Evolutionary conservation across 2,888 invertebrate species (phyloP).

Genomic region (Hesperia comma): DNA sequence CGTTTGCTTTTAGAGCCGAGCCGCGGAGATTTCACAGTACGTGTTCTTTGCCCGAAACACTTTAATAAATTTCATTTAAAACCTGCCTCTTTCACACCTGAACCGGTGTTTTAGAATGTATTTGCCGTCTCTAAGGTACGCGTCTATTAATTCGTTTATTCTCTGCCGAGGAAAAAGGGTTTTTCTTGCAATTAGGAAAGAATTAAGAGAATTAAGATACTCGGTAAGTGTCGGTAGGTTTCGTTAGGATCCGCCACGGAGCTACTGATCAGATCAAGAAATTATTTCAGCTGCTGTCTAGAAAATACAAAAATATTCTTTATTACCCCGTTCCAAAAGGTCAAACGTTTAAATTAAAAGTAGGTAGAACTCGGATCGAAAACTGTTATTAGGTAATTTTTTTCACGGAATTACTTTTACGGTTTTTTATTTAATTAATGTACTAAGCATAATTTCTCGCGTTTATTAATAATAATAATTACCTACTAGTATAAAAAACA

Average conservation of each 20-base stretch:
- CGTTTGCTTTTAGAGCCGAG: constrained; percentile 41
- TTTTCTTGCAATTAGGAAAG: constrained; percentile 77
- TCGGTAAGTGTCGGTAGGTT: too few relatives aligned
- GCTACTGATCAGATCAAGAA: background rate
- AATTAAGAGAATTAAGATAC: constrained; percentile 64
- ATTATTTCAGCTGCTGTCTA: too few relatives aligned
- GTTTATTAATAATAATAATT: too few relatives aligned
- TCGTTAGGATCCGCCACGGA: constrained; percentile 55
- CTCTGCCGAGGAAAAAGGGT: constrained; percentile 71
- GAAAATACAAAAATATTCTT: too few relatives aligned
- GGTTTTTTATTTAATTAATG: too few relatives aligned
- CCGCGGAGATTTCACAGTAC: constrained; percentile 40
- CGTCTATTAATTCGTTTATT: constrained; percentile 81
- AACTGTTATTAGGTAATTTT: too few relatives aligned
- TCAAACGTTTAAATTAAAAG: too few relatives aligned
- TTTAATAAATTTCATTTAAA: constrained; percentile 77
- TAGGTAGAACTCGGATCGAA: too few relatives aligned
- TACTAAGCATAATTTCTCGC: too few relatives aligned
- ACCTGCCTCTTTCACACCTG: constrained; percentile 76
- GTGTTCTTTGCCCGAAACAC: constrained; percentile 53
- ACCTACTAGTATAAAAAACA: too few relatives aligned
- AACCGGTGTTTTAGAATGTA: constrained; percentile 74
- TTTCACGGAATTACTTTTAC: too few relatives aligned
- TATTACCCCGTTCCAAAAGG: too few relatives aligned
- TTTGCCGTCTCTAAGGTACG: constrained; percentile 72